These are phyloP conservation scores for Oostethus manadensis DNA, from an alignment of 2,113 vertebrate genomes.

Conservation along the genomic window DNA sequence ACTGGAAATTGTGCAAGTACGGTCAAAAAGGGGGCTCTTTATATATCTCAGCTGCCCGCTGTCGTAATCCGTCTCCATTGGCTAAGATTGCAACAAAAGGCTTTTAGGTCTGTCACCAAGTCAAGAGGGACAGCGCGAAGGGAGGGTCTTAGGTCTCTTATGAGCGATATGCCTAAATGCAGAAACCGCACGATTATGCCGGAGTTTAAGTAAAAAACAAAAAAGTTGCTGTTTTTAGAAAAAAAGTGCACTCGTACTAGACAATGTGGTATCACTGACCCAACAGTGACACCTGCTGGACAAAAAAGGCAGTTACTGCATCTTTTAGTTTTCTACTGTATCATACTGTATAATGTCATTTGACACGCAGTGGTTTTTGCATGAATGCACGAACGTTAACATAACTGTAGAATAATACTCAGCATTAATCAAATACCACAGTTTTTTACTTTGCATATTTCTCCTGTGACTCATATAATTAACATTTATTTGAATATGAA, in stretches of 20 bases:
- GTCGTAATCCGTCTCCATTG: slow-evolving; percentile 95
- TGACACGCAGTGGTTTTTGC: not conserved
- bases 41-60: slow-evolving; percentile 90
- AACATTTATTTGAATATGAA: not conserved
- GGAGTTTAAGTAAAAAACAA: too few relatives aligned
- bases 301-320: not conserved
- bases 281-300: slow-evolving; percentile 54
- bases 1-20: slow-evolving; percentile 78
- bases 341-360: not conserved
- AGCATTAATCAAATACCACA: not conserved
- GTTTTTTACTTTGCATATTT: not conserved
- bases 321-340: not conserved
- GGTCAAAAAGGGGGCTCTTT: slow-evolving; percentile 79
- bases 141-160: slow-evolving; percentile 55
- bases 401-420: not conserved
- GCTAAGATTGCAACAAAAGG: slow-evolving; percentile 95
- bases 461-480: not conserved
- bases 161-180: slow-evolving; percentile 20
- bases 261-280: slow-evolving; percentile 17
- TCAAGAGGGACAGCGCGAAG: slow-evolving; percentile 71
- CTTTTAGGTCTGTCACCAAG: slow-evolving; percentile 89
- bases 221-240: too few relatives aligned
- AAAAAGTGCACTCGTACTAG: too few relatives aligned
- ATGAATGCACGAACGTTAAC: not conserved
- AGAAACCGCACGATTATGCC: too few relatives aligned